phyloP scores from a whole-genome alignment of 2,888 invertebrate species.

The Myopa testacea region DNA sequence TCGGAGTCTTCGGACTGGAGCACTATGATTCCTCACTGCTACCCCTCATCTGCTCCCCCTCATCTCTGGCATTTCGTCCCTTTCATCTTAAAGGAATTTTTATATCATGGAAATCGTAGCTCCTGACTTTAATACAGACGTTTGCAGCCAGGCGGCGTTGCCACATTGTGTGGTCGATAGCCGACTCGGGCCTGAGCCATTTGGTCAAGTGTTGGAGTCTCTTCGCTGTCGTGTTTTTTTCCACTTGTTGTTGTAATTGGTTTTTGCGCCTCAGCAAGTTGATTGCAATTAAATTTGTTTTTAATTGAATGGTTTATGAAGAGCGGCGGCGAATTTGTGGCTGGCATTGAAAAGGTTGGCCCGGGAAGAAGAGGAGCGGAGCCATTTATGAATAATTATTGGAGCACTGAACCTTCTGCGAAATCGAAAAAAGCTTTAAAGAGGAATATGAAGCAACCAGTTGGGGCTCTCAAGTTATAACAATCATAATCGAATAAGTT shows the following conservation, averaged over 20 bases:
- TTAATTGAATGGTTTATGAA: constrained; percentile 33
- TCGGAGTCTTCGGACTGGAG: background rate
- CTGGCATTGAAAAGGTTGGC: background rate
- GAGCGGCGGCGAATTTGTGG: background rate
- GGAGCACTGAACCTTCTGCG: too few species aligned
- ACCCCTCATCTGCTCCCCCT: background rate
- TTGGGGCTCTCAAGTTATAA: too few species aligned
- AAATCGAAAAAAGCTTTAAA: too few species aligned
- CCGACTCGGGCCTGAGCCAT: background rate
- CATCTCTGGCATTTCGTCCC: too few species aligned
- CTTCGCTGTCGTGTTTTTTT: background rate
- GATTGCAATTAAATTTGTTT: constrained; percentile 34
- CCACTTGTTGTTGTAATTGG: background rate
- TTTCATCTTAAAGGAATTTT: background rate
- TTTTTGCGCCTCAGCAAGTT: constrained; percentile 7
- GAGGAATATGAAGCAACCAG: too few species aligned
- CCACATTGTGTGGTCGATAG: constrained; percentile 29
- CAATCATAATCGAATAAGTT: too few species aligned
- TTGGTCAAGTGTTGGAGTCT: constrained; percentile 25
- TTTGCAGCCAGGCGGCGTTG: background rate
- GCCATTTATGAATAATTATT: too few species aligned
- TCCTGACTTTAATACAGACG: background rate
- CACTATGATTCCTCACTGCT: background rate
- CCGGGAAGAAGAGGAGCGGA: background rate
- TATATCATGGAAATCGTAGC: background rate